phyloP scores from a whole-genome alignment of 2,113 vertebrate genomes.

The Lycocorax pyrrhopterus region DNA sequence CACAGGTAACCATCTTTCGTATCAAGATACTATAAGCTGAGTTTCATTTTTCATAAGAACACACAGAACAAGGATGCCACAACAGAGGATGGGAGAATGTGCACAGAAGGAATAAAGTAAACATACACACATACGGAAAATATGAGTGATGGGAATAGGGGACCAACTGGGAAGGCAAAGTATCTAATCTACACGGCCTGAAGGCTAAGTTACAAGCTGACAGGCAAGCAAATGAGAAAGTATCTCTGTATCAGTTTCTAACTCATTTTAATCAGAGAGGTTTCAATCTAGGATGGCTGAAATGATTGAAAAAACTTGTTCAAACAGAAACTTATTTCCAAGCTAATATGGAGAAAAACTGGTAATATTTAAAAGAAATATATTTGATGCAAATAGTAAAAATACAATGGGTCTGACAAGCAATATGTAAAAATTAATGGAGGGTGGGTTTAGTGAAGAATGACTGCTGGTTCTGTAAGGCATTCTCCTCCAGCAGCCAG shows the following conservation, averaged over 20 bases:
- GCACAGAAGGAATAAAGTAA: background rate
- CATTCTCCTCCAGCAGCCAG: background rate
- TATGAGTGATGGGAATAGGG: background rate
- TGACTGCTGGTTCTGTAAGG: background rate
- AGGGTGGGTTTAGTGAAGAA: background rate
- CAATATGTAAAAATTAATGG: background rate
- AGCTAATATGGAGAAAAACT: background rate
- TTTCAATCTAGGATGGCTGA: background rate
- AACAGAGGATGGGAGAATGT: background rate
- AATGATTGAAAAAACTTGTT: background rate
- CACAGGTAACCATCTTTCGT: background rate
- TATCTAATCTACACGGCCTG: background rate
- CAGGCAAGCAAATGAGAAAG: background rate
- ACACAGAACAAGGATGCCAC: background rate
- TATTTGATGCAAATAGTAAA: background rate
- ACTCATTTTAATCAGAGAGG: background rate
- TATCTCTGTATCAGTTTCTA: background rate
- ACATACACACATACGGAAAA: background rate
- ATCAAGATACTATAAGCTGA: background rate
- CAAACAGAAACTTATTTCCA: background rate
- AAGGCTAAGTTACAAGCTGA: background rate
- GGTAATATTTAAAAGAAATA: background rate
- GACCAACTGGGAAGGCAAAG: background rate
- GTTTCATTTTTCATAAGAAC: background rate
- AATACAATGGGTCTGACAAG: background rate